Percentiles rank a stretch among this genome's conserved stretches.
These are phyloP conservation scores for Epistrophella euchroma DNA, from an alignment of 2,888 invertebrate species.

Conservation along the genomic window DNA sequence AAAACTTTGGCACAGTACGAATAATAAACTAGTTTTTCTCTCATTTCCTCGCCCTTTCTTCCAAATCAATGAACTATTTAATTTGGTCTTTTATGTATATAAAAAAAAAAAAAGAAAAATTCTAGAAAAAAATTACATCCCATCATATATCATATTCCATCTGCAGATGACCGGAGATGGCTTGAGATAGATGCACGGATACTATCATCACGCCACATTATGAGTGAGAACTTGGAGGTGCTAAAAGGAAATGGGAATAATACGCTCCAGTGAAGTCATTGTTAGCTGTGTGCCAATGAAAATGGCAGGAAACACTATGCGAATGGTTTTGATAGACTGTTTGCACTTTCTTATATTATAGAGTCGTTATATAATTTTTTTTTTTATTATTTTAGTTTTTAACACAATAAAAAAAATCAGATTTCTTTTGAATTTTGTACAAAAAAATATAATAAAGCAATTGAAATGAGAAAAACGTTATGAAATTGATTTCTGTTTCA, in stretches of 20 bases:
- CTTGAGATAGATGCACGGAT: conserved; percentile 56
- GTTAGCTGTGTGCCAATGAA: conserved; percentile 40
- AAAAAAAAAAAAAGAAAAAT: conserved; percentile 3
- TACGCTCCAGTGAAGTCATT: conserved; percentile 68
- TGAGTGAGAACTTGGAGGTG: conserved; percentile 60
- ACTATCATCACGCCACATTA: conserved; percentile 43
- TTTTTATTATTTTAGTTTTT: conserved; percentile 3
- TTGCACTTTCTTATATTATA: conserved; percentile 44
- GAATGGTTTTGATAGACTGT: conserved; percentile 46
- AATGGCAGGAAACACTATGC: conserved; percentile 41
- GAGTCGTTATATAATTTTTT: conserved; percentile 19
- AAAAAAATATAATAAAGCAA: conserved; percentile 22
- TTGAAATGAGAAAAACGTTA: conserved; percentile 8
- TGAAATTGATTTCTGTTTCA: conserved; percentile 54
- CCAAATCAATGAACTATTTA: conserved; percentile 75
- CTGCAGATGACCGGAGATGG: conserved; percentile 68
- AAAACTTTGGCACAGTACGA: conserved; percentile 38
- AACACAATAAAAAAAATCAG: conserved; percentile 6
- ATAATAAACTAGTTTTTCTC: conserved; percentile 8
- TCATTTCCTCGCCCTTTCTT: conserved; percentile 37
- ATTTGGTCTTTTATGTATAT: conserved; percentile 70
- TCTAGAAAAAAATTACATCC: conserved; percentile 28
- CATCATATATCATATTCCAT: conserved; percentile 69
- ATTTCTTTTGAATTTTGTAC: conserved; percentile 22
- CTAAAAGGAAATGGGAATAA: conserved; percentile 68